Conservation (phyloP, 2,888 invertebrate species). For the Scaptomyza parva region DNA sequence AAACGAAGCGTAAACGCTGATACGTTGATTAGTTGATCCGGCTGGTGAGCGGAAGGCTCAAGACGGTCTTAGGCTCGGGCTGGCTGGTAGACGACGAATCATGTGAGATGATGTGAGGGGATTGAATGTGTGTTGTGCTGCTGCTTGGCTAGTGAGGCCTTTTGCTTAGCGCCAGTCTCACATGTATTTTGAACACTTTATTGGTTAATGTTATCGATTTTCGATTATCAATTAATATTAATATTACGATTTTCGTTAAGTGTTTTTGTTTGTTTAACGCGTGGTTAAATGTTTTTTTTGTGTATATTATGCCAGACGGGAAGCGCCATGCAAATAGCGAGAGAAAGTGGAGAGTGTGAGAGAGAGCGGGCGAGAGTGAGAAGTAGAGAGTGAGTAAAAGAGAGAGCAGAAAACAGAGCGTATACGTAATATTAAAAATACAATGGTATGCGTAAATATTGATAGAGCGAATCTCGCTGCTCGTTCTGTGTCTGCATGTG, state of each 20-base stretch:
- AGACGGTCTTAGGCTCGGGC: constrained; percentile 47
- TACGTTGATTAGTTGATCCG: constrained; percentile 37
- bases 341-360: neutral
- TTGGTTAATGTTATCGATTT: constrained; percentile 61
- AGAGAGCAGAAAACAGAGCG: constrained; percentile 47
- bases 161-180: constrained; percentile 62
- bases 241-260: neutral
- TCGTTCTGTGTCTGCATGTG: constrained; percentile 2
- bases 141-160: constrained; percentile 64
- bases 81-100: constrained; percentile 56
- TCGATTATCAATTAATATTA: constrained; percentile 38
- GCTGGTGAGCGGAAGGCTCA: constrained; percentile 54
- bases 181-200: constrained; percentile 70
- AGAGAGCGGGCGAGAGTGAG: neutral
- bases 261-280: constrained; percentile 33
- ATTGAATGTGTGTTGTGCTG: constrained; percentile 50
- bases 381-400: constrained; percentile 16
- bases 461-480: constrained; percentile 65
- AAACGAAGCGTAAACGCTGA: constrained; percentile 33
- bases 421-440: constrained; percentile 73
- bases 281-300: constrained; percentile 42
- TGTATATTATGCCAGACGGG: constrained; percentile 39
- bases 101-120: constrained; percentile 55
- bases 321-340: constrained; percentile 19
- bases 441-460: constrained; percentile 78